Evolutionary conservation across 2,888 invertebrate species (phyloP), one percentile per base, ranked within the genome.

Genomic region (Lepidocyrtinus sp.): DNA sequence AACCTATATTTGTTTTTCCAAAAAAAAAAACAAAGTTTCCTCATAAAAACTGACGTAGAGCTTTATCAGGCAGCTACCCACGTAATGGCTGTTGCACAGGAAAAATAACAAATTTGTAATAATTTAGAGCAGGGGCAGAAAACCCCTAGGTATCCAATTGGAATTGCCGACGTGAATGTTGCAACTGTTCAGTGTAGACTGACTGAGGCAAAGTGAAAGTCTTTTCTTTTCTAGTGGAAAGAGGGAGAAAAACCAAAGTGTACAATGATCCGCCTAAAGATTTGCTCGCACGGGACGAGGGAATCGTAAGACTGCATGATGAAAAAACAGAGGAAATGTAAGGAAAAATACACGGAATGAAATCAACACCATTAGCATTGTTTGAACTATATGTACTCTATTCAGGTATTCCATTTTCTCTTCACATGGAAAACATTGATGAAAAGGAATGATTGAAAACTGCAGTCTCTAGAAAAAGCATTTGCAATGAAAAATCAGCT

Each of bases 111-210:
- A 36, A 36, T 36, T 36, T 36, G 36, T 12, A 36, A 36, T 36
- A 36, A 36, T 36, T 36, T 36, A 36, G n/a, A n/a, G n/a, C n/a
- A n/a, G n/a, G n/a, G n/a, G n/a, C n/a, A n/a, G n/a, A n/a, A n/a
- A n/a, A n/a, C n/a, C n/a, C n/a, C n/a, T n/a, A n/a, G n/a, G n/a
- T n/a, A n/a, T n/a, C n/a, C n/a, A n/a, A n/a, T n/a, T n/a, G n/a
- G n/a, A n/a, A n/a, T n/a, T n/a, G 46, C 21, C 67, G 7, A 45
- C 45, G 62, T 69, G 67, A 65, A 61, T 67, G 36, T 62, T 27
- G 27, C 71, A 22, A 77, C 63, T 64, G 77, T 72, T 77, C 65
- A 61, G 61, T 61, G 25, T 67, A 72, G 72, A 77, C 77, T 77
- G 77, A 67, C 62, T 65, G 45, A 25, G 63, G 17, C 7, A 26